Base-by-base conservation (phyloP, 2,797 vertebrate genomes). In the Hydrolagus colliei region DNA sequence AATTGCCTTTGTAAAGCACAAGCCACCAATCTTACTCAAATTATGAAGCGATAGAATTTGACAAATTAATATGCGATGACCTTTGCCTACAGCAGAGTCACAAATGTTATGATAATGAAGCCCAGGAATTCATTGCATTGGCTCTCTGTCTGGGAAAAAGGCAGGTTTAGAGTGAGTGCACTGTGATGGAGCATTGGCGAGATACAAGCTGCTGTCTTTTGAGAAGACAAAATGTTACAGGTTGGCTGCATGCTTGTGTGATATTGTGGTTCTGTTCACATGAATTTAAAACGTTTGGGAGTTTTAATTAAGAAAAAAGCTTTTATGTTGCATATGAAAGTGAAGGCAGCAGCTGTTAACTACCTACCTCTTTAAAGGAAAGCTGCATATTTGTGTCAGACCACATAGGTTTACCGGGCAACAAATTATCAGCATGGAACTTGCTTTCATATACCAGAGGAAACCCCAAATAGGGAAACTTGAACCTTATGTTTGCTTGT, bases 11-110 rank as follows among this genome's bases (percentile, higher is more conserved):
- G 87, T 88, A 89, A 88, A 88, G 86, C 87, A 92, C 90, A 87
- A 86, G 86, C 89, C 65, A 84, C 65, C 85, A 92, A 92, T 90
- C 88, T 91, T 87, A 1, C 89, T 89, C 89, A 92, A 92, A 93
- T 92, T 92, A 91, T 82, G 72, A 52, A 76, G 87, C 85, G 89
- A 93, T 82, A 41, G 78, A 67, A 68, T 27, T 90, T 91, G 89
- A 92, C 88, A 91, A 92, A 93, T 90, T 91, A 91, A 90, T 92
- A 90, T 86, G 88, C 89, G 87, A 88, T 91, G 89, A 89, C 87
- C 90, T 87, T 90, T 89, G 88, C 90, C 90, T 91, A 74, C 88
- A 90, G 88, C 10, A 0, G 87, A 88, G 88, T 90, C 88, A 9
- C 78, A 91, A 92, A 91, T 89, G 88, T 91, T 91, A 88, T 90